Evolutionary conservation across 2,888 invertebrate genomes (phyloP).

Genomic region (Apodemia duryi): DNA sequence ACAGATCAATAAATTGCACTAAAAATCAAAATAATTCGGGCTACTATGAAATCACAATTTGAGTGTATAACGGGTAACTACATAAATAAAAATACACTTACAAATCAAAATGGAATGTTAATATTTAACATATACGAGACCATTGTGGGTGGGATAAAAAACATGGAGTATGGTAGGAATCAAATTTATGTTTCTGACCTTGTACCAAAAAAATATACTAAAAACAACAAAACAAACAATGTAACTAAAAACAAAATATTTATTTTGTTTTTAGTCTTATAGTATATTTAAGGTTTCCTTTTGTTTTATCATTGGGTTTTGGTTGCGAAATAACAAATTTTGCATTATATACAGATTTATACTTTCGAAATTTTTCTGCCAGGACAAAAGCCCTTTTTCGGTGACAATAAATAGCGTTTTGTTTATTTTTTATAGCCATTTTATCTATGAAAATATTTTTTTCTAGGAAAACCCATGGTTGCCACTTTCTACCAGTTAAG

Average conservation of each 20-base stretch:
- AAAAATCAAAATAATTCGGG: conserved; percentile 26
- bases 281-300: conserved; percentile 66
- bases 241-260: not conserved
- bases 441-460: conserved; percentile 67
- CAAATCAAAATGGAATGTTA: conserved; percentile 9
- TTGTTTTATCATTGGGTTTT: conserved; percentile 43
- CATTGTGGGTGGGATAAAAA: conserved; percentile 1
- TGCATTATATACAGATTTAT: conserved; percentile 58
- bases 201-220: conserved; percentile 15
- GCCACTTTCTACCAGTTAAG: conserved; percentile 73
- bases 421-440: conserved; percentile 64
- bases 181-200: not conserved
- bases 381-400: conserved; percentile 61
- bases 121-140: conserved; percentile 6
- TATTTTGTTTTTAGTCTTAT: conserved; percentile 64
- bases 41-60: conserved; percentile 13
- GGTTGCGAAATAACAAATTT: conserved; percentile 68
- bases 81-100: not conserved
- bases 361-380: conserved; percentile 63
- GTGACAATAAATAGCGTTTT: conserved; percentile 59
- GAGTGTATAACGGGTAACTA: conserved; percentile 5
- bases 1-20: conserved; percentile 64
- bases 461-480: conserved; percentile 73
- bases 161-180: not conserved
- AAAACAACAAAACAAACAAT: too few relatives aligned